Evolutionary conservation across 2,888 invertebrate species (phyloP).

Genomic region (Pediacus dermestoides): DNA sequence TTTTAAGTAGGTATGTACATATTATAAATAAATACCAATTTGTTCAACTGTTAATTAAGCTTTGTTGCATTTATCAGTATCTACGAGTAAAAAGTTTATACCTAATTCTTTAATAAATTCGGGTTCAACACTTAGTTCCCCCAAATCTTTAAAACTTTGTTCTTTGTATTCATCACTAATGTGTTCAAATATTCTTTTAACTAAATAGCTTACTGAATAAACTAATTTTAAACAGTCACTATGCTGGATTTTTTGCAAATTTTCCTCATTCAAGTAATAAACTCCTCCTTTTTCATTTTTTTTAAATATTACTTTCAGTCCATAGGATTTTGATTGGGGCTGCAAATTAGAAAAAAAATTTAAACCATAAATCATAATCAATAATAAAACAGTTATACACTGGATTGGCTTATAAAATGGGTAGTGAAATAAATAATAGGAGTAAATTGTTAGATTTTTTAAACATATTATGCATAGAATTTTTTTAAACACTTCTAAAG

Average conservation of each 20-base stretch:
- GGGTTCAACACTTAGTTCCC: constrained; percentile 36
- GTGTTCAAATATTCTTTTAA: constrained; percentile 36
- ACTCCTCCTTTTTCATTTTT: neutral
- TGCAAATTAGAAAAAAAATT: constrained; percentile 15
- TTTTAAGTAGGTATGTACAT: too few species aligned
- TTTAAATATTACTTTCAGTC: constrained; percentile 35
- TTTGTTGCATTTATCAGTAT: neutral
- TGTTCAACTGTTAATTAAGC: too few species aligned
- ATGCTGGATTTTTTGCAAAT: constrained; percentile 38
- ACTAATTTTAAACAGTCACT: constrained; percentile 42
- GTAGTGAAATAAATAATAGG: too few species aligned
- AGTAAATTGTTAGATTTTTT: too few species aligned
- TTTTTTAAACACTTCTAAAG: too few species aligned
- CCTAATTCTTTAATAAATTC: constrained; percentile 43
- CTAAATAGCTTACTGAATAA: constrained; percentile 36
- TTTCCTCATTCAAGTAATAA: constrained; percentile 39
- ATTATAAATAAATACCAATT: too few species aligned
- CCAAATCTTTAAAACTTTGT: constrained; percentile 34
- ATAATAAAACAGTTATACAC: constrained; percentile 14
- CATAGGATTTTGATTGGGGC: constrained; percentile 35
- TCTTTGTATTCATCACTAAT: constrained; percentile 22
- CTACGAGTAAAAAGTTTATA: constrained; percentile 16
- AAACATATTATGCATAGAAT: too few species aligned
- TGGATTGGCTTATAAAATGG: too few species aligned
- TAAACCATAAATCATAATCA: neutral